Conservation (phyloP, 2,797 vertebrate genomes). For the Monodelphis domestica region DNA sequence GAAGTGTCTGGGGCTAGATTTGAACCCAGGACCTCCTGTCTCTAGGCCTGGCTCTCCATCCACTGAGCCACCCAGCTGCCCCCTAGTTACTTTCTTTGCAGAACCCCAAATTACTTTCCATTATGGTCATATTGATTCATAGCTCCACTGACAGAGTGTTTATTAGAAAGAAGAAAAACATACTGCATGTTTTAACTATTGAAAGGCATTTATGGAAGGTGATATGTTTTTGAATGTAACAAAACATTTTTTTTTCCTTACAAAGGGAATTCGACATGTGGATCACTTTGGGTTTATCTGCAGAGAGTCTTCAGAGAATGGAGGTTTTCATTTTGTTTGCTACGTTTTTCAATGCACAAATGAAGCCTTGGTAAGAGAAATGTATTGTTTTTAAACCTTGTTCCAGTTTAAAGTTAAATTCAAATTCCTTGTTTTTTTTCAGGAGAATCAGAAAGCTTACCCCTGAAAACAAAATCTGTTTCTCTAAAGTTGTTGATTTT, state of each 20-base stretch:
- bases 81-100: background rate
- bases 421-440: background rate
- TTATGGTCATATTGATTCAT: background rate
- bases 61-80: too few relatives aligned
- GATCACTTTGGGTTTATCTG: constrained; percentile 99
- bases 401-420: background rate
- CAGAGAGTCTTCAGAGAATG: constrained; percentile 92
- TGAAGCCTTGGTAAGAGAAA: constrained; percentile 93
- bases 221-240: background rate
- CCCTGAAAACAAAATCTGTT: too few relatives aligned
- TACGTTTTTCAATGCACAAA: constrained; percentile 97
- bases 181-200: background rate
- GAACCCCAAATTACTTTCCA: background rate
- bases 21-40: too few relatives aligned
- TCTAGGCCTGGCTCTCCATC: too few relatives aligned
- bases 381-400: rapidly evolving
- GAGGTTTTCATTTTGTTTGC: constrained; percentile 95
- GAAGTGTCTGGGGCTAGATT: too few relatives aligned
- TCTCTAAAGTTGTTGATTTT: background rate
- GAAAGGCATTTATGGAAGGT: background rate
- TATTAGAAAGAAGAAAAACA: background rate
- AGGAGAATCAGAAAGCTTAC: background rate
- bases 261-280: constrained; percentile 95
- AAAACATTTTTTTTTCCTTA: background rate
- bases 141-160: background rate